phyloP scores from a whole-genome alignment of 2,113 vertebrate species.

The Emydocephalus ijimae region DNA sequence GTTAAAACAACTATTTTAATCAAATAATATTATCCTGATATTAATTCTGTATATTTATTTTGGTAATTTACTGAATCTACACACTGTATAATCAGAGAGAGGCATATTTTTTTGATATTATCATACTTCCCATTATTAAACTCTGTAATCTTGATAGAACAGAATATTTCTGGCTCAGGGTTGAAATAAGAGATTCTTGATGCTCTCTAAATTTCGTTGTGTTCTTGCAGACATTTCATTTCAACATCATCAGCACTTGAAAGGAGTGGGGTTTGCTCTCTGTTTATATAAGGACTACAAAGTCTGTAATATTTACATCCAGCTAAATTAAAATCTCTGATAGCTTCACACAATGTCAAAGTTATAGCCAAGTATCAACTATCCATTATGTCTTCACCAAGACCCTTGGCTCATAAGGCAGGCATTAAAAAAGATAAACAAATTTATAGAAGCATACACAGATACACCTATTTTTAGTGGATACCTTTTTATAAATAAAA shows the following conservation, averaged over 20 bases:
- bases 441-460: neutral
- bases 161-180: neutral
- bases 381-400: neutral
- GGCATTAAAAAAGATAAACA: neutral
- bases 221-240: neutral
- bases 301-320: neutral
- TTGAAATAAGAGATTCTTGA: neutral
- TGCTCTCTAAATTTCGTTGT: neutral
- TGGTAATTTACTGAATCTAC: neutral
- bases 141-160: neutral
- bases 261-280: neutral
- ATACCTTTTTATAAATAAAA: conserved; percentile 14
- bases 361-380: neutral
- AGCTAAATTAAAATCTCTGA: neutral
- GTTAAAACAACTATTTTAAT: neutral
- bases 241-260: neutral
- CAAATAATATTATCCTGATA: neutral
- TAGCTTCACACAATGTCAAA: neutral
- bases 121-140: neutral
- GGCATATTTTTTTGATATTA: neutral
- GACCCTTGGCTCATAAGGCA: neutral
- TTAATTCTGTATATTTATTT: neutral
- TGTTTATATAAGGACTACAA: neutral
- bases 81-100: neutral
- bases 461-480: neutral